Conservation (phyloP, 2,888 invertebrate species). For the Globia sparganii region DNA sequence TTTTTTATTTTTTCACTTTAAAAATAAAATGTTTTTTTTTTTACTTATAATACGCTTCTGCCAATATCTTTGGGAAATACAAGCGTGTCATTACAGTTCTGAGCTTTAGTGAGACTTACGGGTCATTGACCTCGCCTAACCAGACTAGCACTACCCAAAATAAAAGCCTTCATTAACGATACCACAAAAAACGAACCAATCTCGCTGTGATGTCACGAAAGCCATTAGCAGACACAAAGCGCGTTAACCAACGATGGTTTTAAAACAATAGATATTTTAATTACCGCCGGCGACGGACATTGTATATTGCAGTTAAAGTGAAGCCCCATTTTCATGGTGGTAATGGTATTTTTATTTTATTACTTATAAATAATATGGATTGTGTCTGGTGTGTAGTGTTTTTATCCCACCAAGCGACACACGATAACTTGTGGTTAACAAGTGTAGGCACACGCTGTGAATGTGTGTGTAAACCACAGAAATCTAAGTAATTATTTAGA, state of each 20-base stretch:
- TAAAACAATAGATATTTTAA: constrained; percentile 78
- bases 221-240: constrained; percentile 75
- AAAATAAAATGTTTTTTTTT: too few relatives aligned
- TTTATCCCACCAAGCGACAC: neutral
- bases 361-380: neutral
- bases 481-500: too few relatives aligned
- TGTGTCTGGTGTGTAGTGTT: neutral
- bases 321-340: constrained; percentile 42
- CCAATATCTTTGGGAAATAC: neutral
- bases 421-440: neutral
- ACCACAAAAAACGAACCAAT: constrained; percentile 66
- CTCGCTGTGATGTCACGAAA: constrained; percentile 67
- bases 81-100: neutral
- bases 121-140: neutral
- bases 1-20: too few relatives aligned
- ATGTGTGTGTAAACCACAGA: neutral
- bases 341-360: constrained; percentile 27
- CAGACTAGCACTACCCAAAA: constrained; percentile 18
- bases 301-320: constrained; percentile 40
- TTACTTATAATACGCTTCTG: neutral
- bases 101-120: neutral
- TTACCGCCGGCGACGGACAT: constrained; percentile 63
- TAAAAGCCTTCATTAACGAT: constrained; percentile 69
- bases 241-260: constrained; percentile 68
- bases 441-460: neutral